Evolutionary conservation across 2,888 invertebrate species (phyloP), one percentile per base, ranked within the genome.

Genomic region (Cataglyphis cursor): DNA sequence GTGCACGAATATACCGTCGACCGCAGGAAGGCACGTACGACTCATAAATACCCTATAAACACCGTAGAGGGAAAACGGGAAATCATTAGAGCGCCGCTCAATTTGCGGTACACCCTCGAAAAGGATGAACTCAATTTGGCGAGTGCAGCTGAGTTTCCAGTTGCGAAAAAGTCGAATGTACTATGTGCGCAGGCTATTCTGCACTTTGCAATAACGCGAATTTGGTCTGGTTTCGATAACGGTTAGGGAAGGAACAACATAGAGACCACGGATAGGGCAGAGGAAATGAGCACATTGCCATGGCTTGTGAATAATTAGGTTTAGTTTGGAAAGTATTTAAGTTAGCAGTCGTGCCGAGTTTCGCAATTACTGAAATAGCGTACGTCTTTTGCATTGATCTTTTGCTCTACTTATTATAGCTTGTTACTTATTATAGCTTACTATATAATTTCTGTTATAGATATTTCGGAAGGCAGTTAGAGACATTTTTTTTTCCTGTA

Each of bases 81-180:
- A 88, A 86, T 89, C 89, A 90, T 90, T 90, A 87, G 88, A 85
- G 82, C 84, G 54, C 66, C 75, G 87, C 90, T 90, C 88, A 90
- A 90, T 89, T 90, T 89, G 89, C 87, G 75, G 83, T 68, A 68
- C 61, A 65, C 66, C 74, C 31, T 75, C 80, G 78, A 54, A 85
- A 89, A 88, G 84, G 84, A 87, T 85, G 86, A 90, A 88, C 83
- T 87, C 83, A 87, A 90, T 88, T 89, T 88, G 82, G 41, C 62
- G 41, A 66, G 44, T 51, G 85, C 89, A 87, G 76, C 84, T 88
- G 85, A 80, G 85, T 68, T 87, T 57, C 66, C 59, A 80, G 72
- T 48, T 44, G 59, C 44, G 81, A 66, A 82, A 85, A 88, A 88
- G 61, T 89, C 61, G 24, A 44, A n/a, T 62, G 54, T 54, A n/a